These are phyloP conservation scores for Actinia tenebrosa DNA, from an alignment of 64 coral and sea anemone genomes.

Conservation along the genomic window DNA sequence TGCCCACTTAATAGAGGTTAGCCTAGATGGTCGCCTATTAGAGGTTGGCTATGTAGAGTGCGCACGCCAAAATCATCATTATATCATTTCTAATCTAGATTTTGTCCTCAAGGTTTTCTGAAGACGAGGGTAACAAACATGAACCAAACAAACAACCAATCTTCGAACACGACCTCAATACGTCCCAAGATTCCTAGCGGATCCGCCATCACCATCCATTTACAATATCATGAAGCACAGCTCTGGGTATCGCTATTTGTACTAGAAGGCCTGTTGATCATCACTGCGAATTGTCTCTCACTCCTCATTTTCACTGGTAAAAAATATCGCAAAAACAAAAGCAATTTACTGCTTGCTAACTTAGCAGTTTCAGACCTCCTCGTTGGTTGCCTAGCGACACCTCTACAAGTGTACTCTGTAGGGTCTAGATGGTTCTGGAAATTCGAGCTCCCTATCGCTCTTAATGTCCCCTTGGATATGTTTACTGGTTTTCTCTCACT, in stretches of 20 bases:
- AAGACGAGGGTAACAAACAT: neutral
- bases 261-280: constrained; percentile 24
- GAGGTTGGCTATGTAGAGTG: no score
- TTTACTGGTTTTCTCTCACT: constrained; percentile 28
- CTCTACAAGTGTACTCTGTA: neutral
- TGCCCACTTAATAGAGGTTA: no score
- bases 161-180: neutral
- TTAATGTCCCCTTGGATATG: constrained; percentile 17
- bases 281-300: constrained; percentile 21
- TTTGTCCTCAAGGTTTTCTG: neutral
- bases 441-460: neutral
- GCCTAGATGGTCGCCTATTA: no score
- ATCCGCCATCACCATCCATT: neutral
- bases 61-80: no score
- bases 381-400: constrained; percentile 16
- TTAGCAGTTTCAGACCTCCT: constrained; percentile 13
- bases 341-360: constrained; percentile 22
- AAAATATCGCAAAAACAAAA: constrained; percentile 22
- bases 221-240: neutral
- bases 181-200: neutral
- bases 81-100: neutral
- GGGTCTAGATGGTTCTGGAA: neutral
- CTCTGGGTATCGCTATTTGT: constrained; percentile 24
- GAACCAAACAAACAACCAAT: neutral
- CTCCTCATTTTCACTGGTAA: constrained; percentile 16